Evolutionary conservation across 2,113 vertebrate genomes (phyloP).

Genomic region (Gasterosteus nipponicus): DNA sequence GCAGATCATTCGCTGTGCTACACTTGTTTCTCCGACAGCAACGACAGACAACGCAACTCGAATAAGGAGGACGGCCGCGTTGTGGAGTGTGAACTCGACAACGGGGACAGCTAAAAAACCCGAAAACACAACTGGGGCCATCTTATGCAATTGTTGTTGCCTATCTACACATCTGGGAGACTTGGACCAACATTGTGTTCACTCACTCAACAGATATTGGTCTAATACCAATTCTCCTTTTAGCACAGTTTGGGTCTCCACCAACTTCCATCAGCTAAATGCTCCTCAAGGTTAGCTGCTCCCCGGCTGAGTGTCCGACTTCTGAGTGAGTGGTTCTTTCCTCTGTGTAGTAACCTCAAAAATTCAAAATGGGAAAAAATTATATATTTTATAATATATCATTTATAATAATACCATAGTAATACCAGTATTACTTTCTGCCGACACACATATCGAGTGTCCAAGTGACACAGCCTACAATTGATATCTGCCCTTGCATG

Average conservation of each 20-base stretch:
- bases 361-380: not conserved
- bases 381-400: no score
- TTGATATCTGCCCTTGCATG: not conserved
- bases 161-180: not conserved
- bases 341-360: not conserved
- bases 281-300: not conserved
- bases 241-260: slow-evolving; percentile 8
- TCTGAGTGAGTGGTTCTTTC: not conserved
- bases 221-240: not conserved
- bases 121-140: not conserved
- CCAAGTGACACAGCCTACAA: not conserved
- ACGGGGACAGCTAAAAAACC: not conserved
- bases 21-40: not conserved
- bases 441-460: not conserved
- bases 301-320: not conserved
- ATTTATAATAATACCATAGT: no score
- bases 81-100: not conserved
- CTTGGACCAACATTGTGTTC: not conserved
- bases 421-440: not conserved
- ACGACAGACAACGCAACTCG: not conserved
- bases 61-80: not conserved
- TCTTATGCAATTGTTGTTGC: not conserved
- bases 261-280: not conserved
- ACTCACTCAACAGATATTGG: not conserved
- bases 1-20: not conserved